Conservation (phyloP, 2,888 invertebrate species). For the Bembecia ichneumoniformis region DNA sequence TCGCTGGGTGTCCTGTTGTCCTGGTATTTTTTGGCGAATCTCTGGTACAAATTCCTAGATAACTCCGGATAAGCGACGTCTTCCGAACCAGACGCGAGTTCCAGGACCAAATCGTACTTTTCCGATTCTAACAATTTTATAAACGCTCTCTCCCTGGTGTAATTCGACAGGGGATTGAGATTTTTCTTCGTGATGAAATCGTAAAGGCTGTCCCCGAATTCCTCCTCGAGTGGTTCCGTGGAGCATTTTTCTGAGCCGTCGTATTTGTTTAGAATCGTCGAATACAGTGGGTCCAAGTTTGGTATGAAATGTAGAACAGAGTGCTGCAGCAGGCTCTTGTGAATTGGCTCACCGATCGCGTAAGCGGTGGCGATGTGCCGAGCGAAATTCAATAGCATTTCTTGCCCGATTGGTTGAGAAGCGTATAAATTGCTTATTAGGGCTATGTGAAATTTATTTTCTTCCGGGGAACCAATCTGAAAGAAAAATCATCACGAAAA, state of each 20-base stretch:
- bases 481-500: constrained; percentile 15
- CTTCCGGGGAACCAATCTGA: constrained; percentile 84
- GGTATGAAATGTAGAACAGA: constrained; percentile 87
- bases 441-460: constrained; percentile 85
- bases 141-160: constrained; percentile 73
- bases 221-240: constrained; percentile 53
- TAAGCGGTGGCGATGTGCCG: constrained; percentile 85
- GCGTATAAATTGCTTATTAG: constrained; percentile 88
- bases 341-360: constrained; percentile 76
- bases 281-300: constrained; percentile 45
- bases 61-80: constrained; percentile 70
- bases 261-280: constrained; percentile 37
- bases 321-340: constrained; percentile 76
- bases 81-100: constrained; percentile 81
- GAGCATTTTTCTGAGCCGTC: constrained; percentile 44
- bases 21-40: constrained; percentile 58
- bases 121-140: constrained; percentile 76
- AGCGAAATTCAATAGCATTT: constrained; percentile 85
- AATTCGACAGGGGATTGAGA: constrained; percentile 50
- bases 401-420: constrained; percentile 87
- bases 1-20: constrained; percentile 46
- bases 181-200: constrained; percentile 50
- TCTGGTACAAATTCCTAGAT: constrained; percentile 54
- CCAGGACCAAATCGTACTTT: constrained; percentile 80
- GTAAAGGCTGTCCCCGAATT: constrained; percentile 78